Base-by-base conservation (phyloP, 1,140 invertebrate species). In the Papilio xuthus region DNA sequence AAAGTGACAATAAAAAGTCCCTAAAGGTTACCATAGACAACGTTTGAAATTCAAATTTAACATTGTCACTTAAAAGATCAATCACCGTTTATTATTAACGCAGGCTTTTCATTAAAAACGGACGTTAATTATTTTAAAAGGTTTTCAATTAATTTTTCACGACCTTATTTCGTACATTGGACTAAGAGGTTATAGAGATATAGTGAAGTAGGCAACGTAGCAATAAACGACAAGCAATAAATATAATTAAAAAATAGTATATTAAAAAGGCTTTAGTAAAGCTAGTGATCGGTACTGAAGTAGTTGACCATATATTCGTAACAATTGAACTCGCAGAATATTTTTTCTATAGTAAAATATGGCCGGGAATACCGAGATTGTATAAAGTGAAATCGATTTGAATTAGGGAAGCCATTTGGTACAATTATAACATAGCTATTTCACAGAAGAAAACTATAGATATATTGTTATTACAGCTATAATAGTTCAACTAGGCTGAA, bases 141-240 rank as follows among this genome's bases (percentile, higher is more conserved):
- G 60, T 67, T 67, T 67, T 67, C 60, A 67, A 67, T 67, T 75
- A 53, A n/a, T 53, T 47, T 75, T 75, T 75, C 20, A 32, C 26
- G 47, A 47, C 73, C 42, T 73, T 23, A 2, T 73, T 75, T 41
- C 4, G 32, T 47, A 63, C 26, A 76, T 60, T 63, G 12, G n/a
- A 76, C 32, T 76, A 76, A 79, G 81, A 81, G 78, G 71, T 81
- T 84, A 79, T 80, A 89, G 89, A 85, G 72, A 83, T 63, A 84
- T 93, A 93, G 87, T 81, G 79, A 83, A 79, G 80, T 88, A 89
- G 87, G 83, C 81, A 90, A 86, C 82, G 81, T 92, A 93, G 92
- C 91, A 92, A 92, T 93, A 93, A 92, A 87, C 80, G 84, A 90
- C 82, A 85, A 92, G 91, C 90, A 93, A 92, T 92, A 37, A 37